Percentiles rank a stretch among this genome's conserved stretches.
phyloP scores from a whole-genome alignment of 2,797 vertebrate genomes.

The Xerus rutilus region DNA sequence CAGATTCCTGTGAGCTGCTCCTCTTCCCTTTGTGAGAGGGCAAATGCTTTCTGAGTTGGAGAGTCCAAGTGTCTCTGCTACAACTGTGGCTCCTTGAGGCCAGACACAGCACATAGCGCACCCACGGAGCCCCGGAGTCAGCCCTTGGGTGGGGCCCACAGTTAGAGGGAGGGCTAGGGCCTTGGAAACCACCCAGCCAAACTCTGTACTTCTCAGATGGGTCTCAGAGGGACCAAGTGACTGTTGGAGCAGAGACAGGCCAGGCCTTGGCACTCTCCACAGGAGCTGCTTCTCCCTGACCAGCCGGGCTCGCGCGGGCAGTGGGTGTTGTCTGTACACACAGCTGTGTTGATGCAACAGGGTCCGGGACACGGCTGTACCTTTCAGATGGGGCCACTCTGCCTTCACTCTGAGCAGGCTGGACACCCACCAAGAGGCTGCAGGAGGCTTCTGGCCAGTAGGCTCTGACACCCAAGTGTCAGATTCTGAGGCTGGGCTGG shows the following conservation, averaged over 20 bases:
- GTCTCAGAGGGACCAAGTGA: background rate
- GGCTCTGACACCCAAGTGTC: background rate
- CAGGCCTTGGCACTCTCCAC: background rate
- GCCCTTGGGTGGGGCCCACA: background rate
- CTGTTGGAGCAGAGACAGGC: background rate
- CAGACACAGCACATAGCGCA: background rate
- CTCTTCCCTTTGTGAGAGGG: background rate
- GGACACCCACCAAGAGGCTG: background rate
- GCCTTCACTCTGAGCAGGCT: background rate
- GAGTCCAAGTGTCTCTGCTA: background rate
- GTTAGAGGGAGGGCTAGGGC: background rate
- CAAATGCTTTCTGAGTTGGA: background rate
- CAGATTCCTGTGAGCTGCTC: background rate
- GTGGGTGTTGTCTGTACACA: conserved; percentile 59
- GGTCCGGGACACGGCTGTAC: background rate
- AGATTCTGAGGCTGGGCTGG: background rate
- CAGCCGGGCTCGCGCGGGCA: background rate
- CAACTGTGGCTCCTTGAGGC: background rate
- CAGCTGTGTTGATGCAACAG: conserved; percentile 56
- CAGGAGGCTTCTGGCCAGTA: background rate
- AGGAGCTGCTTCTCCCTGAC: background rate
- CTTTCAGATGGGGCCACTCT: too few relatives aligned
- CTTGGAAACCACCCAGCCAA: background rate
- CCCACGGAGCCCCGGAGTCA: background rate
- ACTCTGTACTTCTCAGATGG: background rate